Evolutionary conservation across 2,113 vertebrate species (phyloP).

Genomic region (Notechis scutatus): DNA sequence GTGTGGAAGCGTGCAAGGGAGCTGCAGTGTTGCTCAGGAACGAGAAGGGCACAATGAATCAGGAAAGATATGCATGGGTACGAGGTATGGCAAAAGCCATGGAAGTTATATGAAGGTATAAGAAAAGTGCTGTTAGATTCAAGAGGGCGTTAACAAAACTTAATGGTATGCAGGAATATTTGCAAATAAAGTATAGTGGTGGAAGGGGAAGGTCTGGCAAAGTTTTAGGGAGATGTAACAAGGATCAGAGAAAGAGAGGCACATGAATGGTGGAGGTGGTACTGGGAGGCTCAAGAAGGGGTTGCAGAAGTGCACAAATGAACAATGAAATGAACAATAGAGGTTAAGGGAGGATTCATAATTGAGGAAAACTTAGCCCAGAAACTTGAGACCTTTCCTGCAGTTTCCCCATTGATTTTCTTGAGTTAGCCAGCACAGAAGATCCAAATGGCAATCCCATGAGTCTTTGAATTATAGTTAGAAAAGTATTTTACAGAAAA

Average conservation of each 20-base stretch:
- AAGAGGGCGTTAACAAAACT: background rate
- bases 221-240: background rate
- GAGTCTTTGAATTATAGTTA: background rate
- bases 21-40: too few species aligned
- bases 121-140: background rate
- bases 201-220: background rate
- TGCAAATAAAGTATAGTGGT: background rate
- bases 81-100: too few species aligned
- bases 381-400: background rate
- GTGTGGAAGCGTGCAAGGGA: too few species aligned
- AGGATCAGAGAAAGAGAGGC: background rate
- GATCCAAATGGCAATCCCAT: background rate
- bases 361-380: background rate
- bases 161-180: too few species aligned
- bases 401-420: background rate
- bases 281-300: too few species aligned
- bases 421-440: background rate
- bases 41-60: background rate
- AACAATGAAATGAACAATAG: background rate
- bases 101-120: too few species aligned
- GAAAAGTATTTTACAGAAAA: background rate
- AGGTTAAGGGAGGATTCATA: background rate
- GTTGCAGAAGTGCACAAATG: background rate
- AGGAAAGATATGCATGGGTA: background rate
- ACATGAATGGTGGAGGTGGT: background rate